Base-by-base conservation (phyloP, 35 echinoderm and acorn worm species). In the Ophiothrix spiculata region DNA sequence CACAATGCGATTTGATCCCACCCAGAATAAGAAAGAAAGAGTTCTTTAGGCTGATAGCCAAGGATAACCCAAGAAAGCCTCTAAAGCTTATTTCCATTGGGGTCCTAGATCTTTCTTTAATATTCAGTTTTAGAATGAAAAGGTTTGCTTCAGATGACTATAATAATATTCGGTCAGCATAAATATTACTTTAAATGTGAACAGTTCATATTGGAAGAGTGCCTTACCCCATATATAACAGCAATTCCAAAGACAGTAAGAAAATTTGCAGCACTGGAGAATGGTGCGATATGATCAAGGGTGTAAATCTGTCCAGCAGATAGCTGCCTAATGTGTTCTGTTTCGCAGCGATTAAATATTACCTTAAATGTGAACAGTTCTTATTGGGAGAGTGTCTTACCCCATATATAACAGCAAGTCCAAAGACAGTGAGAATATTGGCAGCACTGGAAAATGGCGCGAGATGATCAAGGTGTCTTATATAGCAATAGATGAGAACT, bases 161-260 rank as follows among this genome's bases (percentile, higher is more conserved):
- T n/a, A n/a, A n/a, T n/a, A n/a, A n/a, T n/a, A n/a, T n/a, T n/a
- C n/a, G n/a, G n/a, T n/a, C n/a, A n/a, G n/a, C n/a, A n/a, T n/a
- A n/a, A n/a, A n/a, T n/a, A n/a, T n/a, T n/a, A n/a, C n/a, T n/a
- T n/a, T n/a, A n/a, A n/a, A n/a, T n/a, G n/a, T n/a, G n/a, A n/a
- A n/a, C n/a, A n/a, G n/a, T n/a, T n/a, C n/a, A n/a, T n/a, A n/a
- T n/a, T n/a, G n/a, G n/a, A n/a, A n/a, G n/a, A n/a, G n/a, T n/a
- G n/a, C n/a, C 85, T 81, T 83, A 98, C 95, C 91, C 82, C 88
- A 98, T 79, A 93, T 31, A 98, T 91, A 38, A 98, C 89, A 39
- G 16, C 69, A 33, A 98, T 49, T 32, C 91, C 91, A 32, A 88
- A 37, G 15, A 91, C 13, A 19, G 85, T 88, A 1, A 98, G 56